phyloP scores from a whole-genome alignment of 2,113 vertebrate genomes.

The Centropristis striata region DNA sequence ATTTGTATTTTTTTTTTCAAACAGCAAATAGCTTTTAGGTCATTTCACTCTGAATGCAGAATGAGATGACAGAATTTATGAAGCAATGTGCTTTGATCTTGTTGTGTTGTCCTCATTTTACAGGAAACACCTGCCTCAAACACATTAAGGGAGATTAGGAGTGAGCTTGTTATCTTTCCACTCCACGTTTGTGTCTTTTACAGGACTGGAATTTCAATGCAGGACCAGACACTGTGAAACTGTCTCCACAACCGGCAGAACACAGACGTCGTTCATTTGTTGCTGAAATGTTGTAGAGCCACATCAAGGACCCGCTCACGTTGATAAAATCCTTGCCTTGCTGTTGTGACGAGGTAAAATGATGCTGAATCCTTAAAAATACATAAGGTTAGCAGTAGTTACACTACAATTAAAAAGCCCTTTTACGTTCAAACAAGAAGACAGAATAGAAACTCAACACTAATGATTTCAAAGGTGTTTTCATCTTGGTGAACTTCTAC shows the following conservation, averaged over 20 bases:
- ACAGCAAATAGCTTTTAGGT: constrained; percentile 55
- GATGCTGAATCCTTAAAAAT: constrained; percentile 20
- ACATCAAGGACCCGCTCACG: constrained; percentile 29
- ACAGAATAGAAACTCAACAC: background rate
- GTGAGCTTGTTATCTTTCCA: constrained; percentile 75
- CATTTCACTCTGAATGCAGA: constrained; percentile 41
- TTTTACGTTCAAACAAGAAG: background rate
- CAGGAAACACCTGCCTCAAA: constrained; percentile 72
- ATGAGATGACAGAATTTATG: constrained; percentile 62
- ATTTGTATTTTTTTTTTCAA: constrained; percentile 28
- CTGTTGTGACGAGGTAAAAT: constrained; percentile 7
- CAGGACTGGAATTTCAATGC: constrained; percentile 80
- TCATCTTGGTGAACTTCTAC: background rate
- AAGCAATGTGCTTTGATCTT: constrained; percentile 71
- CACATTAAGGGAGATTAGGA: constrained; percentile 78
- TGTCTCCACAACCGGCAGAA: constrained; percentile 57
- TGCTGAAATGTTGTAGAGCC: constrained; percentile 50
- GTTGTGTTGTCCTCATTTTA: constrained; percentile 59
- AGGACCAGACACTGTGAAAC: constrained; percentile 69
- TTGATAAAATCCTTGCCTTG: constrained; percentile 23
- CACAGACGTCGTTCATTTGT: constrained; percentile 71
- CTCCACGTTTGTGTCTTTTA: constrained; percentile 69
- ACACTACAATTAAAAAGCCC: constrained; percentile 23
- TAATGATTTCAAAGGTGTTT: background rate
- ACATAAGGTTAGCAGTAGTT: constrained; percentile 21